Conservation (phyloP, 2,888 invertebrate genomes). For the Entomobrya proxima region DNA sequence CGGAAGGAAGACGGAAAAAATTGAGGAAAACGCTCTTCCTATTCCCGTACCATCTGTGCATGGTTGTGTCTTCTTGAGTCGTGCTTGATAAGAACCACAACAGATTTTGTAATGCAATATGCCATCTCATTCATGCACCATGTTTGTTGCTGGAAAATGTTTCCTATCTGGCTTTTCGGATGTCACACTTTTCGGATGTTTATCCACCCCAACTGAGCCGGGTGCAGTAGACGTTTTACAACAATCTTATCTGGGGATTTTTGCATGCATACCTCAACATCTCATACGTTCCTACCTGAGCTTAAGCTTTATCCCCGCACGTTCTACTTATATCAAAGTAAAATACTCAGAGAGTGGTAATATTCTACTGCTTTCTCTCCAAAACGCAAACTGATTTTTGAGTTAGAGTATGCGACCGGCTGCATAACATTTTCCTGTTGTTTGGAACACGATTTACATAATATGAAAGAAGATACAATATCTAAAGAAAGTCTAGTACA, state of each 20-base stretch:
- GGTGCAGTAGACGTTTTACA: neutral
- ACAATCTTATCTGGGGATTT: constrained; percentile 14
- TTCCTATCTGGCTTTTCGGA: neutral
- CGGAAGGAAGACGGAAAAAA: constrained; percentile 11
- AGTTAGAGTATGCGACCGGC: neutral
- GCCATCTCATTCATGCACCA: neutral
- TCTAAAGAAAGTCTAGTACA: no score
- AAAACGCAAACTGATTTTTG: constrained; percentile 7
- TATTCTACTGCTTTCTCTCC: neutral
- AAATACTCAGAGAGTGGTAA: no score
- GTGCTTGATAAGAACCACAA: constrained; percentile 3
- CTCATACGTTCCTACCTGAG: neutral
- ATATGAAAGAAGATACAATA: no score
- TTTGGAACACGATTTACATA: no score
- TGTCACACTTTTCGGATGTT: neutral
- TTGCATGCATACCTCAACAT: neutral
- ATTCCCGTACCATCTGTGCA: neutral
- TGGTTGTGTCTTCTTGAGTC: neutral
- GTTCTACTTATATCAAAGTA: neutral
- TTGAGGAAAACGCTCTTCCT: neutral
- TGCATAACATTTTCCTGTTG: neutral
- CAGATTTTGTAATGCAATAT: neutral
- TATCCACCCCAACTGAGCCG: constrained; percentile 3
- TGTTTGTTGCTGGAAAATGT: no score
- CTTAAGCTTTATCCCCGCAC: neutral